A percentile compares a stretch with the other conserved stretches of the same genome.
phyloP scores from a whole-genome alignment of 2,113 vertebrate genomes.

The Anser brachyrhynchus region DNA sequence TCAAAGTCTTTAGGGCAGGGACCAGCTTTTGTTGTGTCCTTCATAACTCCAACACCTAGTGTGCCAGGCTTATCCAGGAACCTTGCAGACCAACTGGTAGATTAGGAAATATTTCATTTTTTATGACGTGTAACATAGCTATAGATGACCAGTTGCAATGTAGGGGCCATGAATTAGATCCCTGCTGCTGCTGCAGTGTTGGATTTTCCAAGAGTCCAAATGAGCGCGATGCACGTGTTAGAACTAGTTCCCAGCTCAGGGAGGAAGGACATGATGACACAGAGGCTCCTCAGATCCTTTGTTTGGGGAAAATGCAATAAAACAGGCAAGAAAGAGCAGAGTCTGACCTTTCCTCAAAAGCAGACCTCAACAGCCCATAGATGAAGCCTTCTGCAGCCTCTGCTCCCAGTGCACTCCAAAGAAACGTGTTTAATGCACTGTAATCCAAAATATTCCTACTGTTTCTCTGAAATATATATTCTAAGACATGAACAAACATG shows the following conservation, averaged over 20 bases:
- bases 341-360: not conserved
- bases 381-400: not conserved
- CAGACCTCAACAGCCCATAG: not conserved
- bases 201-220: not conserved
- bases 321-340: not conserved
- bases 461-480: not conserved
- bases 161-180: not conserved
- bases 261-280: not conserved
- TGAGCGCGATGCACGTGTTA: not conserved
- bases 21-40: not conserved
- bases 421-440: not conserved
- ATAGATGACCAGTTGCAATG: not conserved
- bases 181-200: not conserved
- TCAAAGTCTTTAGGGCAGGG: not conserved
- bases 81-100: rapidly evolving
- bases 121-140: not conserved
- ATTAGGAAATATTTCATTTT: not conserved
- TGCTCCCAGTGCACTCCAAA: not conserved
- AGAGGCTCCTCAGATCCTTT: not conserved
- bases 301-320: not conserved
- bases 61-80: not conserved
- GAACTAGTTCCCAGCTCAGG: not conserved
- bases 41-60: not conserved
- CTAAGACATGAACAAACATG: not conserved
- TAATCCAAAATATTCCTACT: not conserved